Percentiles rank a stretch among this genome's conserved stretches.
These are phyloP conservation scores for Macroglossus sobrinus DNA, from an alignment of 2,113 vertebrate genomes.

Conservation along the genomic window DNA sequence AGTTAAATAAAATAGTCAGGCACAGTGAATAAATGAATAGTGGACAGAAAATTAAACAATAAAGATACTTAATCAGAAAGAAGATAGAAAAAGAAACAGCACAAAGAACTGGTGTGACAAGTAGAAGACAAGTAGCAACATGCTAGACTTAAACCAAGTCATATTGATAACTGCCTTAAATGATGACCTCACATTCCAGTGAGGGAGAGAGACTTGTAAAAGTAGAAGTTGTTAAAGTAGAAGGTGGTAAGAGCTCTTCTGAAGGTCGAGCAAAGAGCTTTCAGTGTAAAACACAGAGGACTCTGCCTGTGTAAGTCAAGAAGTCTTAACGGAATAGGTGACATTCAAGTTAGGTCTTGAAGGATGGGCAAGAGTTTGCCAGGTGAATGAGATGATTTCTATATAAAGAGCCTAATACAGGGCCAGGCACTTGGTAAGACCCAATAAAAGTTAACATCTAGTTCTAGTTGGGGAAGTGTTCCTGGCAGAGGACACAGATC, in stretches of 20 bases:
- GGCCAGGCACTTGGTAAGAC: conserved; percentile 48
- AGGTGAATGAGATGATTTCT: conserved; percentile 63
- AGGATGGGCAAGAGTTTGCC: conserved; percentile 63
- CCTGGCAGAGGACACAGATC: conserved; percentile 44
- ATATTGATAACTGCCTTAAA: no score
- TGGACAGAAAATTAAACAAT: no score
- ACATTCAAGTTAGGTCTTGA: conserved; percentile 71
- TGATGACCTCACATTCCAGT: conserved; percentile 37
- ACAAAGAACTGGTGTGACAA: no score
- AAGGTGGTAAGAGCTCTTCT: conserved; percentile 62
- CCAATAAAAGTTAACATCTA: conserved; percentile 50
- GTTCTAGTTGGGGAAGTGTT: conserved; percentile 34
- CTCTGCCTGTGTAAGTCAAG: conserved; percentile 27
- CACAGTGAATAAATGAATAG: no score
- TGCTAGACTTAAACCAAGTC: no score
- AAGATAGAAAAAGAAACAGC: no score
- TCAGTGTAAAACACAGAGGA: conserved; percentile 42
- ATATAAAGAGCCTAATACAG: conserved; percentile 64
- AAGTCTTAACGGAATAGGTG: conserved; percentile 62
- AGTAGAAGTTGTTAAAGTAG: not conserved
- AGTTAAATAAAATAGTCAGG: not conserved
- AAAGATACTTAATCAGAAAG: no score
- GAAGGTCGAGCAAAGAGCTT: conserved; percentile 49
- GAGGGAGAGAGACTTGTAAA: conserved; percentile 35
- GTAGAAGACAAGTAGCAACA: no score